phyloP scores from a whole-genome alignment of 2,113 vertebrate species.

The Climacteris rufus region DNA sequence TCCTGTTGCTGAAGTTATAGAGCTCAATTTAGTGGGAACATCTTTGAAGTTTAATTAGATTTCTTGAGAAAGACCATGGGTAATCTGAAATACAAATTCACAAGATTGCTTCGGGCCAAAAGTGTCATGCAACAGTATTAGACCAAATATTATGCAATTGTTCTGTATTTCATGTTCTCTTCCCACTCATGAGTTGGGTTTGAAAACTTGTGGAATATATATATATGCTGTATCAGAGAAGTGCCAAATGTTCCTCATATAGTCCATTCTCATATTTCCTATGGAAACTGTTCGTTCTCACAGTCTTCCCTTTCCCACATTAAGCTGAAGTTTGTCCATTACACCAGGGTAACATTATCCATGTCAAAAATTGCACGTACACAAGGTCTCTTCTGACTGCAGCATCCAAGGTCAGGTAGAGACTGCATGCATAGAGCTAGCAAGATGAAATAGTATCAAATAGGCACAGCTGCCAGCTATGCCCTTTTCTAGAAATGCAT shows the following conservation, averaged over 20 bases:
- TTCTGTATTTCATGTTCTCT: not conserved
- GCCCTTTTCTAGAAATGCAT: not conserved
- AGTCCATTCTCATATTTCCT: not conserved
- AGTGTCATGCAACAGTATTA: not conserved
- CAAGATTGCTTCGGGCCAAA: not conserved
- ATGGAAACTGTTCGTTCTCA: not conserved
- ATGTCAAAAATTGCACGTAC: not conserved
- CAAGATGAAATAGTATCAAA: not conserved
- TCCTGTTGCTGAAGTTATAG: not conserved
- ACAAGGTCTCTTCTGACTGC: not conserved
- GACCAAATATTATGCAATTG: constrained; percentile 17
- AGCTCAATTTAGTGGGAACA: constrained; percentile 4
- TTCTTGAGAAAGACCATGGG: constrained; percentile 18
- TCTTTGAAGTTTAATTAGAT: constrained; percentile 45
- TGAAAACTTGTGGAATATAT: constrained; percentile 12
- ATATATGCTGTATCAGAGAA: not conserved
- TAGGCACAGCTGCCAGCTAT: not conserved
- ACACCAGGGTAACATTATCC: not conserved
- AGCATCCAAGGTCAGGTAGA: not conserved
- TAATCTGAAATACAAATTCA: constrained; percentile 11
- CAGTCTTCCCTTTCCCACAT: not conserved
- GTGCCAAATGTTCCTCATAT: not conserved
- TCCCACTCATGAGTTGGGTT: not conserved
- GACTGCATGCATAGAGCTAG: not conserved
- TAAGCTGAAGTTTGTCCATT: not conserved